Evolutionary conservation across 1,140 invertebrate genomes (phyloP).

Genomic region (Phocides pigmalion): DNA sequence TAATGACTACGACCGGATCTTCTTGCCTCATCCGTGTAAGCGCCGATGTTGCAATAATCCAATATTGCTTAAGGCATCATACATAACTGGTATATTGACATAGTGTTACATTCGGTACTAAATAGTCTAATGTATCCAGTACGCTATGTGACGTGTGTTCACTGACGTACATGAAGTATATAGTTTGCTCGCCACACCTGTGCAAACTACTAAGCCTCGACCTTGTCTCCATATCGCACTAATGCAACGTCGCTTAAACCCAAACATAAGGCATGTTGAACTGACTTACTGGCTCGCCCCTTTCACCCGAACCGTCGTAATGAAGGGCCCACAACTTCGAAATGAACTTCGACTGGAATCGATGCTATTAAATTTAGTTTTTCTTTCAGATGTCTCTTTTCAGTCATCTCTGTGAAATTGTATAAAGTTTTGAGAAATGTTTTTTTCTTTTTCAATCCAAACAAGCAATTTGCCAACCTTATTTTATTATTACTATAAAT

Average conservation of each 20-base stretch:
- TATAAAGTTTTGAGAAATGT: too few relatives aligned
- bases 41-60: slow-evolving; percentile 4
- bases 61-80: slow-evolving; percentile 15
- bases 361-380: background rate
- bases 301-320: slow-evolving; percentile 18
- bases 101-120: slow-evolving; percentile 13
- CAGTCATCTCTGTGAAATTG: background rate
- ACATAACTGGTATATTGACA: slow-evolving; percentile 16
- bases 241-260: slow-evolving; percentile 21
- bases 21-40: slow-evolving; percentile 2
- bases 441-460: too few relatives aligned
- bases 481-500: too few relatives aligned
- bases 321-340: slow-evolving; percentile 11
- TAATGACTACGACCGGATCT: background rate
- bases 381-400: background rate
- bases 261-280: slow-evolving; percentile 7
- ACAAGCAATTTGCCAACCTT: too few relatives aligned
- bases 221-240: slow-evolving; percentile 40
- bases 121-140: slow-evolving; percentile 6
- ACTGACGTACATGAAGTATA: slow-evolving; percentile 6
- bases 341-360: slow-evolving; percentile 3
- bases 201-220: slow-evolving; percentile 43
- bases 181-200: slow-evolving; percentile 38
- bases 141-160: background rate
- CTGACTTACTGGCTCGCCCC: slow-evolving; percentile 11